Evolutionary conservation across 2,797 vertebrate genomes (phyloP).

Genomic region (Danio albolineatus): DNA sequence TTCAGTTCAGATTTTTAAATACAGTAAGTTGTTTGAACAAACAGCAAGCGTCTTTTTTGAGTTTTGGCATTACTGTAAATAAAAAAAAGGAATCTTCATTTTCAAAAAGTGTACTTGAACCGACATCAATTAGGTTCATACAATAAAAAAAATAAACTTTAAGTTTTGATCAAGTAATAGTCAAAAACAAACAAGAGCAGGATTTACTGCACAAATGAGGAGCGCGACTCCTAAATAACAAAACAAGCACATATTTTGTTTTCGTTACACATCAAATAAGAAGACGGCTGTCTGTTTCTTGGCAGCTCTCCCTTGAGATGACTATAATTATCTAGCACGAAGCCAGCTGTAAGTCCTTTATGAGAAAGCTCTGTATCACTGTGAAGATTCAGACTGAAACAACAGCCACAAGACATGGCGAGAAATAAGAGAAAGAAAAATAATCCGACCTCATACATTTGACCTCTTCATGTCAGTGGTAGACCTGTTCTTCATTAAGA

Average conservation of each 20-base stretch:
- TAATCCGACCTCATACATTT: no score
- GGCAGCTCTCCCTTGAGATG: slow-evolving; percentile 33
- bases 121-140: no score
- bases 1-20: no score
- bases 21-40: no score
- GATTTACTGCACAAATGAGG: background rate
- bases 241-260: slow-evolving; percentile 10
- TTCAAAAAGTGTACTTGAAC: no score
- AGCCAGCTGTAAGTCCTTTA: slow-evolving; percentile 32
- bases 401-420: background rate
- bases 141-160: background rate
- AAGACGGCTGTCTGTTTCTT: slow-evolving; percentile 21
- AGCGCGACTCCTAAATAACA: background rate
- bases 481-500: no score
- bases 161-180: background rate
- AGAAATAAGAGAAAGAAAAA: no score
- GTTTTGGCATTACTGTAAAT: no score
- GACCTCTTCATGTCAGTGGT: no score
- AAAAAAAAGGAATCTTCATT: no score
- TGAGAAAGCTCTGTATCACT: slow-evolving; percentile 19
- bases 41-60: no score
- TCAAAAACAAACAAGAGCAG: background rate
- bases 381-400: slow-evolving; percentile 19
- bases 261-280: slow-evolving; percentile 34
- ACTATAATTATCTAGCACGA: slow-evolving; percentile 49